Evolutionary conservation across 2,113 vertebrate species (phyloP), one percentile per base, ranked within the genome.

Genomic region (Gulo gulo): DNA sequence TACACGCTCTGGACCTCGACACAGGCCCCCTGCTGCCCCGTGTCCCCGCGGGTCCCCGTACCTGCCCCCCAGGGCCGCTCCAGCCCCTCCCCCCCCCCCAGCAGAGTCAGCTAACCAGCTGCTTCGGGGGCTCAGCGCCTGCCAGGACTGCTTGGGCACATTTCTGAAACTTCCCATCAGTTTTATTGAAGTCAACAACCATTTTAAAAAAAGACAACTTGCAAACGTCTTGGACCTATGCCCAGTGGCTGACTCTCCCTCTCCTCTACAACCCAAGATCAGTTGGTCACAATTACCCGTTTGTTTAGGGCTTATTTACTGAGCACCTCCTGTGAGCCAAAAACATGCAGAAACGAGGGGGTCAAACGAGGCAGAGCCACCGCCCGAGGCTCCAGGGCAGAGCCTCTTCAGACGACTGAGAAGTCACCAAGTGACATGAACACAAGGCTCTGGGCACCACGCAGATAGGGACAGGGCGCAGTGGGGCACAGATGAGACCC

Each of bases 401-500:
- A 47, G 15, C 18, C 65, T 26, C 13, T 2, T 7, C 21, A 36
- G 50, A 61, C 8, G 8, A 36, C 13, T 8, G n/a, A 39, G 52
- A 26, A 16, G 67, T 45, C 50, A 52, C 42, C 45, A 57, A 6
- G 10, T 13, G 1, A n/a, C n/a, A 8, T 1, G 20, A 34, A 50
- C 29, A 36, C 2, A 16, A 4, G 9, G 10, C 1, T 18, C 20
- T 20, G 39, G 65, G 67, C 4, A 1, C 7, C 78, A 65, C 82
- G 1, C 2, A 12, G 15, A n/a, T 0, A 3, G 45, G 59, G 1
- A n/a, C 24, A 7, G 63, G n/a, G n/a, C 1, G 24, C 26, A 0
- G 10, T 23, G 23, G 42, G n/a, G 74, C 39, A 5, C 81, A 18
- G 39, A 71, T 2, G 36, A 29, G 31, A 52, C 34, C 31, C 61